These are phyloP conservation scores for Danaus melanippus DNA, from an alignment of 1,140 invertebrate species.

Conservation along the genomic window DNA sequence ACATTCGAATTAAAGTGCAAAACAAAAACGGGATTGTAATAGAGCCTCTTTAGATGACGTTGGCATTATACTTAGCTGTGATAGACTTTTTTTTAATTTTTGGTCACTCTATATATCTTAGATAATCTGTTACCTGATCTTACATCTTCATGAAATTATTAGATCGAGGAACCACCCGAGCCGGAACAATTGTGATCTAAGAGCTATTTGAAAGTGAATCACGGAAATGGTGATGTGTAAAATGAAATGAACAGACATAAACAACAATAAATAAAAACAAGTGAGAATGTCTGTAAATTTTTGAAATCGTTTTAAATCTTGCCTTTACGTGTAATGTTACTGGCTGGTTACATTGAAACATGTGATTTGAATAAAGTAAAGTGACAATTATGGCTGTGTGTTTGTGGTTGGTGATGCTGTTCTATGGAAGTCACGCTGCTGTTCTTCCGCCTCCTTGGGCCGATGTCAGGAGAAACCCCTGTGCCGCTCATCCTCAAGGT, in stretches of 20 bases:
- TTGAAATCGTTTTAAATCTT: conserved; percentile 9
- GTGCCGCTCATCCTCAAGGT: conserved; percentile 81
- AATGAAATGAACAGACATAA: conserved; percentile 10
- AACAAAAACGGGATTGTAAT: conserved; percentile 12
- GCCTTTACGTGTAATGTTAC: conserved; percentile 4
- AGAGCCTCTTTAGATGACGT: not conserved
- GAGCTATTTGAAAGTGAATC: conserved; percentile 16
- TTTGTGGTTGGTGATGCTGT: conserved; percentile 47
- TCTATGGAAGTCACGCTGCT: conserved; percentile 67
- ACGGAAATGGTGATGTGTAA: conserved; percentile 17
- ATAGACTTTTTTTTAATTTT: no score
- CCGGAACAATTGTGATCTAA: conserved; percentile 20
- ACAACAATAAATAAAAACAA: no score
- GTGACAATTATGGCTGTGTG: conserved; percentile 39
- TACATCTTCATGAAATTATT: conserved; percentile 15
- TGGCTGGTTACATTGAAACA: not conserved
- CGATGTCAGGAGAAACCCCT: conserved; percentile 84
- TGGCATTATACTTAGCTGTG: not conserved
- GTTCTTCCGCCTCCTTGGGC: conserved; percentile 89
- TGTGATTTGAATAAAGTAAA: conserved; percentile 9
- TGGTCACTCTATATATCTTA: no score
- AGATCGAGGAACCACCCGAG: conserved; percentile 13
- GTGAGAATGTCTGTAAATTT: conserved; percentile 1
- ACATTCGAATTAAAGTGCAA: conserved; percentile 1
- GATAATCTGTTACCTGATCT: conserved; percentile 7